Conservation (phyloP, 1,140 invertebrate genomes). For the Sitobion miscanthi region DNA sequence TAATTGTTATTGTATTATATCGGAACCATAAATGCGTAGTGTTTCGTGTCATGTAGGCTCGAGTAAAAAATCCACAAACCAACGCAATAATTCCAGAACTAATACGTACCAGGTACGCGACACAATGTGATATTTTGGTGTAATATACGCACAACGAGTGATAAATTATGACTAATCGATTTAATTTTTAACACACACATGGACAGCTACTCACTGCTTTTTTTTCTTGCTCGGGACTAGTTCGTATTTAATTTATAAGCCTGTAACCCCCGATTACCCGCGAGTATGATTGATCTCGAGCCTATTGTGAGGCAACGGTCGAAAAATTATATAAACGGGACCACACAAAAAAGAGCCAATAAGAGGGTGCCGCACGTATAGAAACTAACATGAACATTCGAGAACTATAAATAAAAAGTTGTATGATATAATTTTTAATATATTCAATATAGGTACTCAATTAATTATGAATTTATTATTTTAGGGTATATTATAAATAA, state of each 20-base stretch:
- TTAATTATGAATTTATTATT: no score
- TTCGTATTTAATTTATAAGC: not conserved
- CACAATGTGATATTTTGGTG: not conserved
- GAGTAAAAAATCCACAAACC: not conserved
- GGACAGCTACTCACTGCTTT: not conserved
- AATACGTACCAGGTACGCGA: conserved; percentile 12
- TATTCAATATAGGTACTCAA: not conserved
- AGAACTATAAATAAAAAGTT: not conserved
- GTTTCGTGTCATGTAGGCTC: not conserved
- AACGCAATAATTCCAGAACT: not conserved
- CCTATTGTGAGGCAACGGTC: not conserved
- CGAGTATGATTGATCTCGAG: not conserved
- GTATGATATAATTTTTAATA: not conserved
- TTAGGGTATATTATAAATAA: no score
- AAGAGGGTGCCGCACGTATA: not conserved
- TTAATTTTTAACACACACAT: not conserved
- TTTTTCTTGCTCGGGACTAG: not conserved
- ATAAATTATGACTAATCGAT: not conserved
- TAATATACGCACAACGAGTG: not conserved
- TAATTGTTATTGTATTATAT: not conserved
- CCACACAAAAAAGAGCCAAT: not conserved
- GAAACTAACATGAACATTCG: not conserved
- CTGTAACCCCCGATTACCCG: not conserved
- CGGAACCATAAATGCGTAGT: not conserved
- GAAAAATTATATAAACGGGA: not conserved